These are phyloP conservation scores for Octonoba sinensis DNA, from an alignment of 2,888 invertebrate genomes.

Conservation along the genomic window DNA sequence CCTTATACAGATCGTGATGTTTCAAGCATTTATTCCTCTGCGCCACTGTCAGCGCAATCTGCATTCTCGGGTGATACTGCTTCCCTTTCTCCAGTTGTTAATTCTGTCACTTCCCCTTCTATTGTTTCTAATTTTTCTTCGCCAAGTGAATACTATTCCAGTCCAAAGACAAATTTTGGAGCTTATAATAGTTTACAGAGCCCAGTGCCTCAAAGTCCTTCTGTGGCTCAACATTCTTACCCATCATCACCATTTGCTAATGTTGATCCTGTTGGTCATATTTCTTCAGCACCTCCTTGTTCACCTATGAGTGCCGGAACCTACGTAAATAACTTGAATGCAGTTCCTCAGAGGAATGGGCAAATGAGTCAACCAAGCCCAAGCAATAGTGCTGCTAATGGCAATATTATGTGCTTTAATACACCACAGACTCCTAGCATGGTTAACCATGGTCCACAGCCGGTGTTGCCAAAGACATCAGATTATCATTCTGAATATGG, in stretches of 20 bases:
- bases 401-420: conserved; percentile 39
- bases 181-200: conserved; percentile 58
- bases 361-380: conserved; percentile 36
- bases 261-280: conserved; percentile 37
- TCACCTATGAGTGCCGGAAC: conserved; percentile 47
- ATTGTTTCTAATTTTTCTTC: conserved; percentile 38
- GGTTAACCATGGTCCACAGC: conserved; percentile 42
- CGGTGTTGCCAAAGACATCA: conserved; percentile 25
- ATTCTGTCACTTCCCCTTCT: conserved; percentile 39
- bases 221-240: conserved; percentile 50
- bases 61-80: conserved; percentile 47
- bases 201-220: conserved; percentile 54
- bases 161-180: conserved; percentile 55
- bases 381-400: conserved; percentile 24
- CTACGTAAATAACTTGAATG: conserved; percentile 41
- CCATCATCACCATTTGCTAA: conserved; percentile 51
- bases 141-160: conserved; percentile 43
- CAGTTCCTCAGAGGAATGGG: conserved; percentile 54
- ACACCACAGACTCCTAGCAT: conserved; percentile 33
- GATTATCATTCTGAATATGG: conserved; percentile 44
- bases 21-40: conserved; percentile 23
- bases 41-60: conserved; percentile 43
- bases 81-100: conserved; percentile 43
- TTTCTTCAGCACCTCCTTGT: conserved; percentile 34
- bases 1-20: conserved; percentile 34